phyloP scores from a whole-genome alignment of 2,888 invertebrate species.

The Molorchus minor region DNA sequence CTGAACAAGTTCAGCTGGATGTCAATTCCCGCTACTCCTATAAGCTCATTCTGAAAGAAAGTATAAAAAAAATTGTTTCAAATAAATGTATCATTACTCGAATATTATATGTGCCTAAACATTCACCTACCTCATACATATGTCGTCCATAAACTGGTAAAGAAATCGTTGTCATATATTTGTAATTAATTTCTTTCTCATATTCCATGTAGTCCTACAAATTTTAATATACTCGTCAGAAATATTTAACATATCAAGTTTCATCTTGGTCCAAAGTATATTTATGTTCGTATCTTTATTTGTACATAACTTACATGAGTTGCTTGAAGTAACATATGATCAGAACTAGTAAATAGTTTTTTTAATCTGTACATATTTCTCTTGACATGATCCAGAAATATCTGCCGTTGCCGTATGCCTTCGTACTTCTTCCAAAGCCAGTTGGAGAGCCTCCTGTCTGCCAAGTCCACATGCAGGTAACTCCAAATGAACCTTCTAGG shows the following conservation, averaged over 20 bases:
- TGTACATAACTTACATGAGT: conserved; percentile 51
- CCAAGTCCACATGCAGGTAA: conserved; percentile 93
- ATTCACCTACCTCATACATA: conserved; percentile 75
- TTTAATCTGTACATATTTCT: conserved; percentile 58
- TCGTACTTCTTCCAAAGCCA: conserved; percentile 89
- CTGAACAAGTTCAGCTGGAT: conserved; percentile 90
- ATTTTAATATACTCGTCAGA: no score
- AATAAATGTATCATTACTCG: no score
- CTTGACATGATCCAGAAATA: conserved; percentile 72
- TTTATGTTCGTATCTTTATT: no score
- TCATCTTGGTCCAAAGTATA: no score
- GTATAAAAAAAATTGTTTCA: conserved; percentile 7
- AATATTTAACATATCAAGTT: no score
- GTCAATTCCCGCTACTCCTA: conserved; percentile 97
- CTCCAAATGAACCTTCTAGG: conserved; percentile 87
- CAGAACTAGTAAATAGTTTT: conserved; percentile 43
- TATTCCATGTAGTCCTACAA: conserved; percentile 59
- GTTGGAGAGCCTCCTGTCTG: conserved; percentile 89
- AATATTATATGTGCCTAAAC: not conserved
- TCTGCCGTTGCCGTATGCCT: conserved; percentile 79
- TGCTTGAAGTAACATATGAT: conserved; percentile 49
- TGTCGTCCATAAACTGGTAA: conserved; percentile 91
- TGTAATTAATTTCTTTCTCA: conserved; percentile 68
- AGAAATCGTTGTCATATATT: conserved; percentile 92
- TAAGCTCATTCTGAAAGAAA: conserved; percentile 68